Percentiles rank a stretch among this genome's conserved stretches.
These are phyloP conservation scores for Ceratina calcarata DNA, from an alignment of 1,140 invertebrate genomes.

Conservation along the genomic window DNA sequence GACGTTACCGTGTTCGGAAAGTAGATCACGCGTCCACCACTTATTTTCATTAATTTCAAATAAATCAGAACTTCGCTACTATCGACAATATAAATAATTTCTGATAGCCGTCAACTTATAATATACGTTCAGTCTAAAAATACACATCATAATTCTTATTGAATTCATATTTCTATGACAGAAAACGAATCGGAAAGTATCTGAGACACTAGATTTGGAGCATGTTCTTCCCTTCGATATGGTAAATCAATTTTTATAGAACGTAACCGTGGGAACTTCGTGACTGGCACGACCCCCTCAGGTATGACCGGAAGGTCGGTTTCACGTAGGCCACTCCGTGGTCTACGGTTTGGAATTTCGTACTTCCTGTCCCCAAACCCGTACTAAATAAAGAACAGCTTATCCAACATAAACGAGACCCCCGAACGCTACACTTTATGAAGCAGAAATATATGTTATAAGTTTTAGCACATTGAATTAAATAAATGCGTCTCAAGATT, in stretches of 20 bases:
- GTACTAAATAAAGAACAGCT: constrained; percentile 23
- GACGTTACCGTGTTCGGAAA: constrained; percentile 14
- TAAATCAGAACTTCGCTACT: too few species aligned
- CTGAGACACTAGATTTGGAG: constrained; percentile 8
- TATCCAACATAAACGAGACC: neutral
- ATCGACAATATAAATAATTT: too few species aligned
- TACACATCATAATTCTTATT: too few species aligned
- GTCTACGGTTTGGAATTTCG: constrained; percentile 70
- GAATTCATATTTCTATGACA: too few species aligned
- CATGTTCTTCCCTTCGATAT: neutral
- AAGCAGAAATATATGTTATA: neutral
- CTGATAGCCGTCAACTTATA: too few species aligned
- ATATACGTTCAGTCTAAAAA: too few species aligned
- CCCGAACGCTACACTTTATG: neutral
- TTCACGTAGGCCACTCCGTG: constrained; percentile 53
- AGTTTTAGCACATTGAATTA: too few species aligned
- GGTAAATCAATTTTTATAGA: constrained; percentile 53
- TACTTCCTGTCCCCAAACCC: constrained; percentile 65
- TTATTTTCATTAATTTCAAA: neutral
- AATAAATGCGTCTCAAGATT: too few species aligned
- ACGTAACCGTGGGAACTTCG: constrained; percentile 65
- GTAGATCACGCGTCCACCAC: neutral
- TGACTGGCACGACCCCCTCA: constrained; percentile 46
- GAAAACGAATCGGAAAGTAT: too few species aligned
- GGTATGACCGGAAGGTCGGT: constrained; percentile 61